Conservation (phyloP, 1,140 invertebrate genomes). For the Cyrtorhinus lividipennis region DNA sequence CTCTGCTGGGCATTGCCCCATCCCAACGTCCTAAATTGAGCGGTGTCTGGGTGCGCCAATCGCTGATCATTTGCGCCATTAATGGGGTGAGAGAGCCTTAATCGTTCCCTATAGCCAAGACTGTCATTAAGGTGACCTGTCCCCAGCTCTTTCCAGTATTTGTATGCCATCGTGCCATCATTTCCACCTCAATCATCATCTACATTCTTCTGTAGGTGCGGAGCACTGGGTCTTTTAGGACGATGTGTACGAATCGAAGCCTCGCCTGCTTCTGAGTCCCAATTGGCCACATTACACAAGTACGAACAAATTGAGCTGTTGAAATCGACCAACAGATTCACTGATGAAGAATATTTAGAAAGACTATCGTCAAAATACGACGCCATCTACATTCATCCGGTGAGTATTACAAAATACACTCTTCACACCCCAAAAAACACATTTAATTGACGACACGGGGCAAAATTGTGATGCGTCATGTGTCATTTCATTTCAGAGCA, state of each 20-base stretch:
- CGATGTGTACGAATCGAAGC: conserved; percentile 46
- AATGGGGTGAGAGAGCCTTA: no score
- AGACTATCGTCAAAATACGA: conserved; percentile 63
- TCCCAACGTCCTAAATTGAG: no score
- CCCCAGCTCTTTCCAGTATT: no score
- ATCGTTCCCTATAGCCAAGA: no score
- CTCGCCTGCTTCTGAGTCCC: conserved; percentile 49
- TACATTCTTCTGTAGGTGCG: conserved; percentile 44
- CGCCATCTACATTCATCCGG: conserved; percentile 71
- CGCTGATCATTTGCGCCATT: no score
- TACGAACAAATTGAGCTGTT: conserved; percentile 47
- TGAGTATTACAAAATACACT: conserved; percentile 33
- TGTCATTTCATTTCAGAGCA: conserved; percentile 42
- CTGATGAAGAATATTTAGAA: conserved; percentile 46
- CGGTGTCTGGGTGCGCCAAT: no score
- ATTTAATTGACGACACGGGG: no score
- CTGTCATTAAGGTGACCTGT: no score
- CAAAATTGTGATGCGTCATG: neutral
- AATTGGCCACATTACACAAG: conserved; percentile 51
- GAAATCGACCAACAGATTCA: conserved; percentile 41
- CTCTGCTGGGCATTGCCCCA: no score
- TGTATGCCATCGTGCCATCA: no score
- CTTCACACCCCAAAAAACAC: no score
- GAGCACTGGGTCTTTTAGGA: conserved; percentile 52
- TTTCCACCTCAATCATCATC: no score